Evolutionary conservation across 2,888 invertebrate species (phyloP), one percentile per base, ranked within the genome.

Genomic region (Nyleta sp.): DNA sequence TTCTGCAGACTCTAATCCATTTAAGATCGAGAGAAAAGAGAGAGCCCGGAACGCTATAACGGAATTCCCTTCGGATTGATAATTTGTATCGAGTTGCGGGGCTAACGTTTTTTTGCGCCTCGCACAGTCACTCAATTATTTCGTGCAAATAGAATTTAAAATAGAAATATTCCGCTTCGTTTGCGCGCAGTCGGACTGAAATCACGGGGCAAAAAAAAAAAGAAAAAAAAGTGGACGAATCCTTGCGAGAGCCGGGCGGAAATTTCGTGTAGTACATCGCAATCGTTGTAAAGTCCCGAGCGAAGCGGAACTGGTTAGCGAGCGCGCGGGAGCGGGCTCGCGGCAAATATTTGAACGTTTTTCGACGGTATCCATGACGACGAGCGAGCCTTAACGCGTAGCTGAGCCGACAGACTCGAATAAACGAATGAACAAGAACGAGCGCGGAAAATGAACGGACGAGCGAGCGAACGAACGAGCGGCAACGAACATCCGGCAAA

Each of bases 301-400:
- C 77, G 76, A 78, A 74, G 80, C 73, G 78, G 81, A 80, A 82
- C 79, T 81, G 81, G 82, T 80, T 72, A 72, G 75, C 73, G 80
- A 78, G 70, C 44, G 65, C 71, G 46, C 52, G 72, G 33, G 64
- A 73, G 73, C 68, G 73, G 64, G 73, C 38, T 73, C 74, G 78
- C 75, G 80, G 82, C 83, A 83, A 84, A 84, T 84, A 83, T 83
- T 84, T 84, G 84, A 82, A 82, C 82, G 80, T 84, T 84, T 83
- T 83, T 83, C 83, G 84, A 81, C 82, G 84, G 86, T 87, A 85
- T 86, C 87, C 87, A 86, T 87, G 86, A 81, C 86, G 64, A 78
- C 78, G 77, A 60, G 62, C 80, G 75, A 79, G 75, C 78, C 75
- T 80, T 80, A 74, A 74, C 72, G 71, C 75, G 59, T 55, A 78